Evolutionary conservation across 2,113 vertebrate genomes (phyloP).

Genomic region (Chaenogobius annularis): DNA sequence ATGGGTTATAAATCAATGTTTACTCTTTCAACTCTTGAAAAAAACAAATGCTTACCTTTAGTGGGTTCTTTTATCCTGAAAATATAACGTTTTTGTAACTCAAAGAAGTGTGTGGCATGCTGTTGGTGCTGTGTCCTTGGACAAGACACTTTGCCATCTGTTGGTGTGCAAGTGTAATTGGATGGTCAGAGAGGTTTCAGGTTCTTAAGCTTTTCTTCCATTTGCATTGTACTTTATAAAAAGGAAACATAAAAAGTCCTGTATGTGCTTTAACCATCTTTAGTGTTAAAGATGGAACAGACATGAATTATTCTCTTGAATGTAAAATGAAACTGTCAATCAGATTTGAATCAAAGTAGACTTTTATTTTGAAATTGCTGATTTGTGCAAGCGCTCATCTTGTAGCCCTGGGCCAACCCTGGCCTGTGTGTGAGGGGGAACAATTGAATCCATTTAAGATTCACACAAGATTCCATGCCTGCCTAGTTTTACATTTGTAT

Average conservation of each 20-base stretch:
- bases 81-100: background rate
- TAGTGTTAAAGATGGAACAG: slow-evolving; percentile 25
- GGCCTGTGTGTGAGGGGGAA: slow-evolving; percentile 62
- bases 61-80: background rate
- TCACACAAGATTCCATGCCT: slow-evolving; percentile 73
- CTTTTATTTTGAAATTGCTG: slow-evolving; percentile 73
- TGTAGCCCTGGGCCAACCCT: slow-evolving; percentile 54
- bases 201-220: background rate
- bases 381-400: slow-evolving; percentile 65
- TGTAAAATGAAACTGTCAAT: slow-evolving; percentile 51
- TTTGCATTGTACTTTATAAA: background rate
- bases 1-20: too few relatives aligned
- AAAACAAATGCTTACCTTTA: background rate
- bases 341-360: slow-evolving; percentile 54
- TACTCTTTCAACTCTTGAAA: background rate
- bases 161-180: background rate
- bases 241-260: background rate
- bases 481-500: slow-evolving; percentile 77
- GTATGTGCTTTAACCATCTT: slow-evolving; percentile 14
- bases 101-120: background rate
- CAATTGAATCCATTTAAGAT: slow-evolving; percentile 79
- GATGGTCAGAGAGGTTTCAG: background rate
- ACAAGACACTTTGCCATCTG: background rate
- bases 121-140: background rate
- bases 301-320: slow-evolving; percentile 30